Percentiles rank a stretch among this genome's conserved stretches.
These are phyloP conservation scores for Corynorhinus townsendii DNA, from an alignment of 2,113 vertebrate species.

Conservation along the genomic window DNA sequence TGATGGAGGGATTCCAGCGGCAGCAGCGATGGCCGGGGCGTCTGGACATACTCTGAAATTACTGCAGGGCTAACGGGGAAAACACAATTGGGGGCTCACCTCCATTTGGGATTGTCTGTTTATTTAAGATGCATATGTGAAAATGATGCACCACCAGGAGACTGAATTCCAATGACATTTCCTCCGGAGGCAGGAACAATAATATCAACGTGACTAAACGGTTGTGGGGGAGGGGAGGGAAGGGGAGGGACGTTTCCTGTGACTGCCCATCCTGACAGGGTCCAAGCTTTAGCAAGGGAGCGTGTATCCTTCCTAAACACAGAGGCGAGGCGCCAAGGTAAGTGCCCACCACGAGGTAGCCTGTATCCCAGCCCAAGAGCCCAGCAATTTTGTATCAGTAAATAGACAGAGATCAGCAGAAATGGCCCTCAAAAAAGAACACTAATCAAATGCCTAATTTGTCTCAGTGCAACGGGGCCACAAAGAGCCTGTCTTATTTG, in stretches of 20 bases:
- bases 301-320: background rate
- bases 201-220: background rate
- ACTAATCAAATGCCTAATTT: background rate
- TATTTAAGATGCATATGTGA: constrained; percentile 59
- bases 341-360: background rate
- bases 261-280: background rate
- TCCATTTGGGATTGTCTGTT: constrained; percentile 55
- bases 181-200: constrained; percentile 33
- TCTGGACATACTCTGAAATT: constrained; percentile 44
- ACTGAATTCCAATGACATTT: constrained; percentile 60
- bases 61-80: constrained; percentile 60
- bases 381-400: background rate
- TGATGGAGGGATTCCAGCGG: constrained; percentile 55
- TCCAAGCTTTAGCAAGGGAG: background rate
- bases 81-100: constrained; percentile 58
- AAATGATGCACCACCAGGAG: constrained; percentile 25
- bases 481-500: background rate
- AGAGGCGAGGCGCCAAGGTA: background rate
- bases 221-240: background rate
- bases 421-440: background rate
- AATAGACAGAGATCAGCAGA: background rate
- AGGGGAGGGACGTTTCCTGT: background rate
- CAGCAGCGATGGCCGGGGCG: background rate
- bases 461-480: background rate
- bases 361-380: background rate